phyloP scores from a whole-genome alignment of 2,797 vertebrate species.

The Acestrorhynchus altus region DNA sequence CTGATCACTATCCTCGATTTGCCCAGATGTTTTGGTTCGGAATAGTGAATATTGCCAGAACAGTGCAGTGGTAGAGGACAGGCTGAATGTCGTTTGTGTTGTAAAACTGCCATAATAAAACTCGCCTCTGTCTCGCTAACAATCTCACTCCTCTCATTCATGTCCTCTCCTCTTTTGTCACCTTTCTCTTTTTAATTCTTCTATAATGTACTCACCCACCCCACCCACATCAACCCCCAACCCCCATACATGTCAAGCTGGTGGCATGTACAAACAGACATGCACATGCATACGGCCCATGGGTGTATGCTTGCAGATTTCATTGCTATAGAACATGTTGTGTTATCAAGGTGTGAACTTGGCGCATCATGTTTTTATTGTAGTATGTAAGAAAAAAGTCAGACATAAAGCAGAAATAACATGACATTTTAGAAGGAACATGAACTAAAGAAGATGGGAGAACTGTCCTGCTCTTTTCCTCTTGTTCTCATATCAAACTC shows the following conservation, averaged over 20 bases:
- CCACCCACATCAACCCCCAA: conserved; percentile 1
- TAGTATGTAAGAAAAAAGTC: neutral
- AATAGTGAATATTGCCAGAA: neutral
- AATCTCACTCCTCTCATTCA: conserved; percentile 34
- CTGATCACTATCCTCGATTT: conserved; percentile 29
- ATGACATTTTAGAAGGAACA: neutral
- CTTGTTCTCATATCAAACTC: conserved; percentile 22
- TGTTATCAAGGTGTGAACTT: no score
- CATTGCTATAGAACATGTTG: neutral
- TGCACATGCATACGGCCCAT: neutral
- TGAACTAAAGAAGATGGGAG: neutral
- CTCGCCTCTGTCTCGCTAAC: neutral
- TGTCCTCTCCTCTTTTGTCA: conserved; percentile 11
- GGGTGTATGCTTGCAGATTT: no score
- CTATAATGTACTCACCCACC: neutral
- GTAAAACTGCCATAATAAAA: conserved; percentile 34
- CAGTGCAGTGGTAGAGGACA: conserved; percentile 28
- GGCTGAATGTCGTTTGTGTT: conserved; percentile 31
- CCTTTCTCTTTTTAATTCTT: conserved; percentile 13
- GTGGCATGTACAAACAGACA: conserved; percentile 7
- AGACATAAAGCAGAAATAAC: neutral
- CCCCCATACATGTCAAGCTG: conserved; percentile 8
- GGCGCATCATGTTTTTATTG: no score
- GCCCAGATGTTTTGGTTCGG: neutral
- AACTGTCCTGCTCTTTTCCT: neutral